Evolutionary conservation across 2,113 vertebrate genomes (phyloP), one percentile per base, ranked within the genome.

Genomic region (Coturnix japonica): DNA sequence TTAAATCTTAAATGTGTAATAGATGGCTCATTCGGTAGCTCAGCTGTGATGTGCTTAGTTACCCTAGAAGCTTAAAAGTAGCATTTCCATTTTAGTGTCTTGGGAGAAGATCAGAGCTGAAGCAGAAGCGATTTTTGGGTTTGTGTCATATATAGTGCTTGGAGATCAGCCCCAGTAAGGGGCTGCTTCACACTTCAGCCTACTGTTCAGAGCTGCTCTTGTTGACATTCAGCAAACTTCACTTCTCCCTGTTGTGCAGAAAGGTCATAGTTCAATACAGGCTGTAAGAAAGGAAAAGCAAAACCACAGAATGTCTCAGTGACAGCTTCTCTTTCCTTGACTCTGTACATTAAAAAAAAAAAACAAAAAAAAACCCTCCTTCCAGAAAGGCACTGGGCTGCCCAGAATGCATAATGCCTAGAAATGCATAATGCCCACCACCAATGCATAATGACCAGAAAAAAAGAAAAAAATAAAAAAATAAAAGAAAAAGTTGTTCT

Each of bases 321-420:
- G 43, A 94, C 78, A 80, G 82, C 66, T 90, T 92, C 87, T 95
- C 84, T 94, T 96, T 93, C 90, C 73, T 89, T 94, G 57, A 95
- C 67, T 46, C 61, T 78, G 69, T 84, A 79, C 35, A 69, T 78
- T 11, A 41, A 41, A 11, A 51, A 51, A 81, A 91, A 90, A 41
- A 41, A 41, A 11, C n/a, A 41, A 41, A 41, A 11, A 51, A 51
- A 81, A 91, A 90, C 95, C 80, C 82, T 59, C 64, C 66, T 91
- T 96, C 60, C 22, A 89, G 73, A 85, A 77, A 60, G 82, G 61
- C 71, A 14, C 22, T 70, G 43, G 25, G 41, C 47, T 89, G 74
- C 77, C 66, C 57, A 79, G 74, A 96, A 93, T 94, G 67, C 59
- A 46, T 49, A 96, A 95, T 64, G 53, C 17, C 71, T 2, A 3